phyloP scores from a whole-genome alignment of 2,888 invertebrate species.

The Callosobruchus maculatus region DNA sequence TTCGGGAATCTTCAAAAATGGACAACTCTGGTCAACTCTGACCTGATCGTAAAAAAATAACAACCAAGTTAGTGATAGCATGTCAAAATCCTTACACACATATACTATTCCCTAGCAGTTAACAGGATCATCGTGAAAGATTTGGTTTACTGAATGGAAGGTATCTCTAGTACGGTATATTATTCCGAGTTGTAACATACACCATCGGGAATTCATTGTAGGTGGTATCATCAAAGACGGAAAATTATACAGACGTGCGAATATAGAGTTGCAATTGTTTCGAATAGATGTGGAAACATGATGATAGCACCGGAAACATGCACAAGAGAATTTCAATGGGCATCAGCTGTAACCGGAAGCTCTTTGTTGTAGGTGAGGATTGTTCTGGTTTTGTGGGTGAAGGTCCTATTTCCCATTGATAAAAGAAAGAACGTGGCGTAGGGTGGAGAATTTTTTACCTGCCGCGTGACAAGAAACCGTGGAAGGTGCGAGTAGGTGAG shows the following conservation, averaged over 20 bases:
- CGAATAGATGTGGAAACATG: not conserved
- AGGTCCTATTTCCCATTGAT: not conserved
- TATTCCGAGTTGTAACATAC: too few relatives aligned
- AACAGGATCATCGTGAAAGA: too few relatives aligned
- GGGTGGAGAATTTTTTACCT: not conserved
- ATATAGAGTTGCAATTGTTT: not conserved
- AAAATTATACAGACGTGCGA: not conserved
- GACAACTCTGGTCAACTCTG: too few relatives aligned
- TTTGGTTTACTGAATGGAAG: too few relatives aligned
- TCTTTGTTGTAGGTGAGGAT: not conserved
- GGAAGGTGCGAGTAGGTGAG: not conserved
- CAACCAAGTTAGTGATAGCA: too few relatives aligned
- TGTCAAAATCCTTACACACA: too few relatives aligned
- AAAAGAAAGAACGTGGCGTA: not conserved
- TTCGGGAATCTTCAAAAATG: too few relatives aligned
- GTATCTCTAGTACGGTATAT: too few relatives aligned
- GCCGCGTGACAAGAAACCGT: not conserved
- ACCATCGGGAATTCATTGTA: too few relatives aligned
- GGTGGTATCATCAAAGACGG: not conserved
- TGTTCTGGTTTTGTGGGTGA: not conserved
- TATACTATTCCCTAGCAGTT: too few relatives aligned
- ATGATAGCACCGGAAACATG: not conserved
- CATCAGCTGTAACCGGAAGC: not conserved
- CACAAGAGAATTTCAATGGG: not conserved
- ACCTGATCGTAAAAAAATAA: too few relatives aligned